Conservation (phyloP, 2,113 vertebrate genomes). For the Sander vitreus region DNA sequence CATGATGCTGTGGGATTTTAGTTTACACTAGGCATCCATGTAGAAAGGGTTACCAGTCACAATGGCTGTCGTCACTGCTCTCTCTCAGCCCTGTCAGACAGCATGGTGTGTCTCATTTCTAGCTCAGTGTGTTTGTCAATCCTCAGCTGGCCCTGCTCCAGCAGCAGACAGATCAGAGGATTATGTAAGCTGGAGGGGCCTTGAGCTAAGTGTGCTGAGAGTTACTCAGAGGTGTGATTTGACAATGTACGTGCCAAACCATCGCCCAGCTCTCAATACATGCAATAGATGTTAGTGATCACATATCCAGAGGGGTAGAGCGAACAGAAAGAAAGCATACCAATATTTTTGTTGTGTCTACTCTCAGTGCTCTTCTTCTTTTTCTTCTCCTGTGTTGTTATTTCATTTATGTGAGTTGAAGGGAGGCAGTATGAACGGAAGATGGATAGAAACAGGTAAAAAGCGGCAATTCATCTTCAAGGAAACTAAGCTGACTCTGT, state of each 20-base stretch:
- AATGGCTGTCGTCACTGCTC: slow-evolving; percentile 55
- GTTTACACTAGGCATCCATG: slow-evolving; percentile 17
- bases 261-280: slow-evolving; percentile 60
- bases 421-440: slow-evolving; percentile 49
- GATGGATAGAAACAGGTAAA: slow-evolving; percentile 62
- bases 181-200: slow-evolving; percentile 80
- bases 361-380: slow-evolving; percentile 43
- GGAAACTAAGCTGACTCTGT: slow-evolving; percentile 34
- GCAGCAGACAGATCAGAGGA: slow-evolving; percentile 76
- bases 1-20: slow-evolving; percentile 43
- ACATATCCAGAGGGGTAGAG: slow-evolving; percentile 70
- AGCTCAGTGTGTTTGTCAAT: slow-evolving; percentile 66
- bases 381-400: slow-evolving; percentile 55
- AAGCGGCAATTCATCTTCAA: slow-evolving; percentile 59
- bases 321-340: slow-evolving; percentile 61
- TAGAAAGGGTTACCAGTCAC: slow-evolving; percentile 49
- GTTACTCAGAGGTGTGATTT: slow-evolving; percentile 79
- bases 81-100: slow-evolving; percentile 59
- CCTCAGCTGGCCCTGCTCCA: slow-evolving; percentile 69
- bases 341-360: slow-evolving; percentile 70
- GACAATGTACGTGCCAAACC: slow-evolving; percentile 74
- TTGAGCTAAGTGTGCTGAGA: slow-evolving; percentile 74
- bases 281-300: slow-evolving; percentile 68
- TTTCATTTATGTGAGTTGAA: slow-evolving; percentile 67
- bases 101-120: slow-evolving; percentile 62